These are phyloP conservation scores for Pedetes capensis DNA, from an alignment of 2,113 vertebrate genomes.

Conservation along the genomic window DNA sequence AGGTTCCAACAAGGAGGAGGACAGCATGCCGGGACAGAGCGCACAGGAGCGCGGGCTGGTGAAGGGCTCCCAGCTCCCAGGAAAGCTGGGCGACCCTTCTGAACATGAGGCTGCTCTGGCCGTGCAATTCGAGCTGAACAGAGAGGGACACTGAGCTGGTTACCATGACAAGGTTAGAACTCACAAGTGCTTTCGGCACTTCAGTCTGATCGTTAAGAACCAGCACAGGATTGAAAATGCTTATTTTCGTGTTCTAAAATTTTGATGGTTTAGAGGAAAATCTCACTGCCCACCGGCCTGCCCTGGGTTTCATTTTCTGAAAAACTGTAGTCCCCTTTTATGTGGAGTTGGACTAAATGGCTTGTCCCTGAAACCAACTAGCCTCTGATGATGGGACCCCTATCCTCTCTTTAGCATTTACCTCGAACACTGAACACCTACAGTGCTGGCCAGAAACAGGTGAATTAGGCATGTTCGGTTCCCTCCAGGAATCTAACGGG, in stretches of 20 bases:
- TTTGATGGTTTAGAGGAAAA: neutral
- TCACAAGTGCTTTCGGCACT: neutral
- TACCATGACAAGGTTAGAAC: neutral
- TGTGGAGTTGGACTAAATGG: neutral
- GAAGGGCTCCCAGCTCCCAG: neutral
- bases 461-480: conserved; percentile 49
- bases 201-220: neutral
- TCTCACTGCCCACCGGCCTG: neutral
- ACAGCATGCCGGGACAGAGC: neutral
- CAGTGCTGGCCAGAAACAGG: conserved; percentile 65
- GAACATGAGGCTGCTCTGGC: neutral
- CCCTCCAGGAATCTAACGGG: conserved; percentile 68
- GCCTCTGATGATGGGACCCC: neutral
- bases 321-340: neutral
- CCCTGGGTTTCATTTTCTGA: neutral
- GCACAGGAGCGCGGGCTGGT: neutral
- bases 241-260: neutral
- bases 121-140: neutral
- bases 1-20: too few relatives aligned
- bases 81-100: neutral
- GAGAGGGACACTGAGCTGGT: neutral
- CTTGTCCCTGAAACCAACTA: conserved; percentile 8
- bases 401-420: conserved; percentile 49
- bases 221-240: neutral
- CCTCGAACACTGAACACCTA: conserved; percentile 61